phyloP scores from a whole-genome alignment of 92 coral and sea anemone genomes.

The Meandrina meandrites region DNA sequence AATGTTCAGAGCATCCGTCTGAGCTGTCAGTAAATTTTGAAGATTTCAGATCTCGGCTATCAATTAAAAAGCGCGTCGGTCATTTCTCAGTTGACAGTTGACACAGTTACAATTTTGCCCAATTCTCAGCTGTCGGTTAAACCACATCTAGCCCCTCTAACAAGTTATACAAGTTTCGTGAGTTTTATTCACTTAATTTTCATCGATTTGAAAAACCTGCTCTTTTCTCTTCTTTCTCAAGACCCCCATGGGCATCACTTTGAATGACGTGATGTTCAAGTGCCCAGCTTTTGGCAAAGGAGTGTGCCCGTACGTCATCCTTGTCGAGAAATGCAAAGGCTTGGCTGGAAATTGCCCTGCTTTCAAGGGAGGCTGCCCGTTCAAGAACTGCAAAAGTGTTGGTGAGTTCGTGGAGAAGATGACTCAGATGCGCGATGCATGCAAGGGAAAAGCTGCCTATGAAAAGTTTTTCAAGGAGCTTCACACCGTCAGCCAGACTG shows the following conservation, averaged over 20 bases:
- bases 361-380: constrained; percentile 7
- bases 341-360: constrained; percentile 9
- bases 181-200: too few relatives aligned
- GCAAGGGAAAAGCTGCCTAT: background rate
- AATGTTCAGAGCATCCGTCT: too few relatives aligned
- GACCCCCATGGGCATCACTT: background rate
- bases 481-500: background rate
- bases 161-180: too few relatives aligned
- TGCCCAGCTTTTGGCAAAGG: constrained; percentile 11
- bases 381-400: background rate
- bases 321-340: background rate
- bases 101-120: too few relatives aligned
- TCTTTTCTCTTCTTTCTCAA: background rate
- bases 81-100: too few relatives aligned
- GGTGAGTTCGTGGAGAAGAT: constrained; percentile 7
- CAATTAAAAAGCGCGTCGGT: too few relatives aligned
- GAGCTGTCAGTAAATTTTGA: too few relatives aligned
- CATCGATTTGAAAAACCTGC: too few relatives aligned
- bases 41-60: background rate
- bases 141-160: background rate
- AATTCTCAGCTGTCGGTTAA: too few relatives aligned
- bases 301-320: constrained; percentile 1
- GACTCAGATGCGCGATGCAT: background rate
- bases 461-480: background rate
- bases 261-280: background rate